Base-by-base conservation (phyloP, 2,888 invertebrate genomes). In the Neocrepidodera transversa region DNA sequence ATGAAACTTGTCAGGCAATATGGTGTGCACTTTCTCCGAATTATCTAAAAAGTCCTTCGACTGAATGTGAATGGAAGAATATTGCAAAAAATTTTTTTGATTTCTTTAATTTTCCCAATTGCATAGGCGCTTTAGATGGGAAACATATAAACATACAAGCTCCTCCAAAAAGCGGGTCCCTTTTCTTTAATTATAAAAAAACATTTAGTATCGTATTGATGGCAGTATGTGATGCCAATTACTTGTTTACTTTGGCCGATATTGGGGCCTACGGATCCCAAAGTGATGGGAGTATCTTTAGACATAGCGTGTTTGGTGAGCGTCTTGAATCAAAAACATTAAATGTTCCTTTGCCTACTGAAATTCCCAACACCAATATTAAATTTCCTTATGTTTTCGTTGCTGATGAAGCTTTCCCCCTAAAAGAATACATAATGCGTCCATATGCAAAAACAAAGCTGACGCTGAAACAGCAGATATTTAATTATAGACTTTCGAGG, bases 381-480 rank as follows among this genome's bases (percentile, higher is more conserved):
- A 14, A 18, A 42, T 40, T 61, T 38, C 67, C 63, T 4, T 67
- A 59, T 59, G 48, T 64, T 13, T 62, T 70, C 23, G 65, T 70
- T 11, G 69, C 49, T 2, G 69, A 66, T 60, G 66, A 66, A 43
- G 62, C 60, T 20, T 68, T 70, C 53, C 68, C 66, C 8, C 43
- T 68, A 20, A 63, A 65, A 54, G 48, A 23, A 16, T 64, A 64
- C 35, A 23, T 58, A 20, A 36, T 58, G 32, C 51, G 38, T 11
- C 58, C 51, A 17, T 58, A 30, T 32, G 14, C 43, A 11, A 35
- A 11, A n/a, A 57, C 38, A 45, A 18, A 60, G 11, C 20, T 56
- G 11, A 20, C 36, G 11, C 6, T 8, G 20, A 38, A 14, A 1
- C 30, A 50, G 28, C 13, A 43, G 14, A 52, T 58, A 18, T 62